Evolutionary conservation across 2,888 invertebrate genomes (phyloP).

Genomic region (Eilema caniola): DNA sequence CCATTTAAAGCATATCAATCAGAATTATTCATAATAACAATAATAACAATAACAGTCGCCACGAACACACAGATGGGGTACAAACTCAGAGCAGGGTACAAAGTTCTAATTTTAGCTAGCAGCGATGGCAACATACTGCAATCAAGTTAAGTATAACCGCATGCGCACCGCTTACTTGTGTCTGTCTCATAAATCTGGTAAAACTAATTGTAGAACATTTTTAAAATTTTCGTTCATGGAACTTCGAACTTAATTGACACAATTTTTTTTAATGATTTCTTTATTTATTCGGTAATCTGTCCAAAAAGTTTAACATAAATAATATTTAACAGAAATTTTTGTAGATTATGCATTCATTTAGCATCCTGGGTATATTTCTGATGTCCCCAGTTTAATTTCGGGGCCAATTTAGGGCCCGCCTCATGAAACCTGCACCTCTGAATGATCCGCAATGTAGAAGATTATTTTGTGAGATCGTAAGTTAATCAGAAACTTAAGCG

Average conservation of each 20-base stretch:
- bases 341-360: too few relatives aligned
- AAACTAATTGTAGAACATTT: neutral
- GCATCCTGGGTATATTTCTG: too few relatives aligned
- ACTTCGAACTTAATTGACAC: neutral
- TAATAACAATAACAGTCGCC: neutral
- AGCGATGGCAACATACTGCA: neutral
- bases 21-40: conserved; percentile 6
- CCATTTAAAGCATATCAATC: neutral
- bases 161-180: neutral
- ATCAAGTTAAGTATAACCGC: neutral
- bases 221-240: neutral
- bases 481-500: too few relatives aligned
- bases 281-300: too few relatives aligned
- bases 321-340: too few relatives aligned
- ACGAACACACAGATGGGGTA: conserved; percentile 12
- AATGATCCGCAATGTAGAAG: neutral
- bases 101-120: conserved; percentile 10
- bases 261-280: too few relatives aligned
- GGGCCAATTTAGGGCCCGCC: neutral
- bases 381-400: too few relatives aligned
- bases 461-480: neutral
- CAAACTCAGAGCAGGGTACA: too few relatives aligned
- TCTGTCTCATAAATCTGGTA: neutral
- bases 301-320: too few relatives aligned
- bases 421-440: neutral